These are phyloP conservation scores for Brachymystax lenok DNA, from an alignment of 2,797 vertebrate species.

Conservation along the genomic window DNA sequence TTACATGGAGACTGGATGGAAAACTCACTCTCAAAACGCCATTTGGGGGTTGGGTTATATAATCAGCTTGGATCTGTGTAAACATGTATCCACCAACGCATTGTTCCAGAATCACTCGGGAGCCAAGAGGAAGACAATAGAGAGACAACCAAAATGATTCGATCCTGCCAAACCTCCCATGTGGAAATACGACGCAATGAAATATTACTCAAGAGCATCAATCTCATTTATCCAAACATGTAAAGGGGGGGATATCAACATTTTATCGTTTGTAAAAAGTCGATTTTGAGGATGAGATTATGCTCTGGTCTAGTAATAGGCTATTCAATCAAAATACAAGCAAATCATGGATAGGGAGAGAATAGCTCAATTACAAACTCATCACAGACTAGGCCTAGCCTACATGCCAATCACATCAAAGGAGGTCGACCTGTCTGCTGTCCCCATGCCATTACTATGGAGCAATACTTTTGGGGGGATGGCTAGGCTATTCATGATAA, in stretches of 20 bases:
- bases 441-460: neutral
- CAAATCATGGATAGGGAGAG: no score
- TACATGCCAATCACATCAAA: neutral
- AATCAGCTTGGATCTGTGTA: slow-evolving; percentile 14
- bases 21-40: slow-evolving; percentile 17
- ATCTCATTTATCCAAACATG: neutral
- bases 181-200: neutral
- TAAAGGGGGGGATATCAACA: no score
- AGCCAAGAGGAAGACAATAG: neutral
- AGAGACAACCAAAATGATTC: neutral
- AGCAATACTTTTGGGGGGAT: neutral
- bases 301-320: neutral
- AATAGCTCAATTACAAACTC: neutral
- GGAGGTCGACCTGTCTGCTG: neutral
- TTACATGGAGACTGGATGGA: slow-evolving; percentile 33
- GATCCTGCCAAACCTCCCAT: neutral
- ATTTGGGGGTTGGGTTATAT: slow-evolving; percentile 21
- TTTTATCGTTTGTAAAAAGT: neutral
- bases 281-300: neutral
- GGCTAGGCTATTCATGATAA: no score
- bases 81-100: slow-evolving; percentile 14
- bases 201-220: neutral
- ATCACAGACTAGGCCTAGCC: neutral
- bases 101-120: slow-evolving; percentile 14
- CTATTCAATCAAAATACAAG: no score